A percentile compares a stretch with the other conserved stretches of the same genome.
These are phyloP conservation scores for Urocynchramus pylzowi DNA, from an alignment of 2,113 vertebrate species.

Conservation along the genomic window DNA sequence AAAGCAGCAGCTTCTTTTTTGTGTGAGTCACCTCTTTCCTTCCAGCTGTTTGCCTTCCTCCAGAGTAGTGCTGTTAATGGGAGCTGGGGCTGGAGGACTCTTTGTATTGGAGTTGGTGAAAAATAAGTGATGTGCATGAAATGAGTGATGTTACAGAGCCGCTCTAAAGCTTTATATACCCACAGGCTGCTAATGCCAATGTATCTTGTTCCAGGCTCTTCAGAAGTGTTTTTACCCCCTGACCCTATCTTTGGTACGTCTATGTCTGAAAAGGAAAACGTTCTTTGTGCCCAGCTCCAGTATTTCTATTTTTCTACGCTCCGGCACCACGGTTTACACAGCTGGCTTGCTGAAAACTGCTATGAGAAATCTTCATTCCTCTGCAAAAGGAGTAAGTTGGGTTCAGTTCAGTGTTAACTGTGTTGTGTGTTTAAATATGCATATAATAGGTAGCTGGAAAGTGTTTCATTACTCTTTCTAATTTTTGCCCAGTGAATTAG, in stretches of 20 bases:
- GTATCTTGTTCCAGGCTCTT: conserved; percentile 75
- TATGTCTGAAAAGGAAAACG: conserved; percentile 82
- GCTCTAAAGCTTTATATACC: not conserved
- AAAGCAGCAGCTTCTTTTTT: not conserved
- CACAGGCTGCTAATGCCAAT: not conserved
- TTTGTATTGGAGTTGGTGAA: not conserved
- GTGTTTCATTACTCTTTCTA: not conserved
- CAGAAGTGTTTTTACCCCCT: conserved; percentile 92
- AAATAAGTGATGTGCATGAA: no score
- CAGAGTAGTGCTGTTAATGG: not conserved
- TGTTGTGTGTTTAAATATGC: not conserved
- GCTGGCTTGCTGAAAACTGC: conserved; percentile 97
- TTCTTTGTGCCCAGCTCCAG: conserved; percentile 94
- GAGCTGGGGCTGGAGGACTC: not conserved
- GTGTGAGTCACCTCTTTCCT: conserved; percentile 2
- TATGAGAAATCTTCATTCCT: conserved; percentile 93
- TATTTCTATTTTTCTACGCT: conserved; percentile 88
- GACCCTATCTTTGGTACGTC: conserved; percentile 78
- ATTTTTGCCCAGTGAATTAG: not conserved
- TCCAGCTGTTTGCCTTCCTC: not conserved
- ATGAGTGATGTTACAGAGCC: not conserved
- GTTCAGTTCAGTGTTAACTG: not conserved
- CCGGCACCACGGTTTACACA: conserved; percentile 88
- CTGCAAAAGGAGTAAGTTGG: conserved; percentile 90
- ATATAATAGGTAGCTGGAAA: not conserved